Evolutionary conservation across 2,113 vertebrate species (phyloP).

Genomic region (Leiothrix lutea): DNA sequence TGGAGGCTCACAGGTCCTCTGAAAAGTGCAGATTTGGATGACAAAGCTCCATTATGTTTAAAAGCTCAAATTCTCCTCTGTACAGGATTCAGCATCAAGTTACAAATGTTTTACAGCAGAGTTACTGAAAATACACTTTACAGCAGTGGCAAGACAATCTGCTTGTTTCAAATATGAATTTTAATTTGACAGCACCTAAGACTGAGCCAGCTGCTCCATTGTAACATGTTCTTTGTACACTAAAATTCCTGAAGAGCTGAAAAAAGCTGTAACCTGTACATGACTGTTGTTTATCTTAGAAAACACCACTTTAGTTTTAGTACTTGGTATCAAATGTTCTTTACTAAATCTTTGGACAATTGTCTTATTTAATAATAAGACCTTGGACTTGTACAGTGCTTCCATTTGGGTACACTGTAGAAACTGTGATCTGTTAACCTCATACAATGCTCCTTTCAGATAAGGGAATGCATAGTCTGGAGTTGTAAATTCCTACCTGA

Average conservation of each 20-base stretch:
- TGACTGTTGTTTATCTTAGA: not conserved
- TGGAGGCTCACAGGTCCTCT: not conserved
- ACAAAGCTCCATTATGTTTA: not conserved
- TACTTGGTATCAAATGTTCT: not conserved
- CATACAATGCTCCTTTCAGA: not conserved
- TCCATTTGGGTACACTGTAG: not conserved
- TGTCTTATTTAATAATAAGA: not conserved
- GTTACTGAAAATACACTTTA: not conserved
- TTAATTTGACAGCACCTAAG: not conserved
- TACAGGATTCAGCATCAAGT: not conserved
- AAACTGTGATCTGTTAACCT: not conserved
- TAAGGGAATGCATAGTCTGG: not conserved
- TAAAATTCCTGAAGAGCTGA: not conserved
- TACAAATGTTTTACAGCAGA: not conserved
- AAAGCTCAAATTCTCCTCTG: not conserved
- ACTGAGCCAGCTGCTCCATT: not conserved
- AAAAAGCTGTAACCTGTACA: not conserved
- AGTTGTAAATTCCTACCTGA: slow-evolving; percentile 30
- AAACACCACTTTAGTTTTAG: not conserved
- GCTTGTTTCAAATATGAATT: not conserved
- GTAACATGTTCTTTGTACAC: not conserved
- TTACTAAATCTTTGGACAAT: not conserved
- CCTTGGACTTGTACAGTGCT: not conserved
- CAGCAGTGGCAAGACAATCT: not conserved
- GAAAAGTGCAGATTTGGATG: not conserved